Conservation (phyloP, 2,113 vertebrate genomes). For the Bettongia penicillata region DNA sequence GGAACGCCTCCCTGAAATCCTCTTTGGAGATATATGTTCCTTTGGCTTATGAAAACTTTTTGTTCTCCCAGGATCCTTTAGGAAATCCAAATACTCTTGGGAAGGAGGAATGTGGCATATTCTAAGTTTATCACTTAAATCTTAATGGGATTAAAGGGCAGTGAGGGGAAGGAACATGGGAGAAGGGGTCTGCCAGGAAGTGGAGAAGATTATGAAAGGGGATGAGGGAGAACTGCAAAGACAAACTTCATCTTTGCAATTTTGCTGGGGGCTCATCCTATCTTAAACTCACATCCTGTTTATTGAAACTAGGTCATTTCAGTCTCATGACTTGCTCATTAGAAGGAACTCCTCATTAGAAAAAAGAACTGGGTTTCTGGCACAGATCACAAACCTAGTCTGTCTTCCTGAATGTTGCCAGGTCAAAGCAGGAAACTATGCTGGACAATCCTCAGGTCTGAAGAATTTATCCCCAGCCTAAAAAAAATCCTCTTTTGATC, state of each 20-base stretch:
- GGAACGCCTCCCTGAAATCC: background rate
- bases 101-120: background rate
- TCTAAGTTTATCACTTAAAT: background rate
- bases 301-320: background rate
- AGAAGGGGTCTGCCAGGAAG: background rate
- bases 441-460: background rate
- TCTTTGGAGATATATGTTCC: background rate
- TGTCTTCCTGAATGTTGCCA: background rate
- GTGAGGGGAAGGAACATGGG: background rate
- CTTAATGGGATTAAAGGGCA: background rate
- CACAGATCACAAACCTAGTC: background rate
- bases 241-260: background rate
- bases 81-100: background rate
- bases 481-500: background rate
- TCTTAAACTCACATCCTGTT: background rate
- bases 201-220: background rate
- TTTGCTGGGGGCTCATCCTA: background rate
- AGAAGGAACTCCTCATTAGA: background rate
- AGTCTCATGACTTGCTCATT: no score
- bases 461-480: background rate
- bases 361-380: background rate
- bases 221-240: background rate
- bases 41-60: constrained; percentile 29
- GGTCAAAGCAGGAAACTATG: background rate
- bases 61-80: constrained; percentile 7